phyloP scores from a whole-genome alignment of 2,888 invertebrate genomes.

The Tridacna gigas region DNA sequence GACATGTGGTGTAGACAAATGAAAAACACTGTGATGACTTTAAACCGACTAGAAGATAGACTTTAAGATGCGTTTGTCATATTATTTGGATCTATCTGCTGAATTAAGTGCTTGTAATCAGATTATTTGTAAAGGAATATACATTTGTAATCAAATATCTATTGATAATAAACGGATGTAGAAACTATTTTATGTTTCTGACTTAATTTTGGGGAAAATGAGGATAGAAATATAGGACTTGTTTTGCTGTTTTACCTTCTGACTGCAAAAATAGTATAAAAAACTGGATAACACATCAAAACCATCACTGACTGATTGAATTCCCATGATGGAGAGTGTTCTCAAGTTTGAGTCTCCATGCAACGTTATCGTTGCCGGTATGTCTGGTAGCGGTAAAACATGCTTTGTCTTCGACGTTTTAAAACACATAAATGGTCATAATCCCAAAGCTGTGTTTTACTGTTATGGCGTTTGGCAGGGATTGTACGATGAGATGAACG shows the following conservation, averaged over 20 bases:
- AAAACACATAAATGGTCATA: slow-evolving; percentile 22
- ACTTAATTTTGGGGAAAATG: not conserved
- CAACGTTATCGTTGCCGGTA: not conserved
- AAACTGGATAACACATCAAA: no score
- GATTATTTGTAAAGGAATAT: not conserved
- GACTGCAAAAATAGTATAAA: no score
- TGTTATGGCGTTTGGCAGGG: slow-evolving; percentile 21
- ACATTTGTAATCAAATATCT: not conserved
- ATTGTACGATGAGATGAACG: slow-evolving; percentile 16
- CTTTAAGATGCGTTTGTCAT: not conserved
- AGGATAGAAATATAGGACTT: no score
- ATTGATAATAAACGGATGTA: not conserved
- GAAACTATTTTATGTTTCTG: not conserved
- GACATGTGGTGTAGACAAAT: slow-evolving; percentile 13
- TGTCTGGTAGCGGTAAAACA: not conserved
- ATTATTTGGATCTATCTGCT: not conserved
- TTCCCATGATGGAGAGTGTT: slow-evolving; percentile 14
- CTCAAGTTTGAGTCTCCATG: slow-evolving; percentile 1
- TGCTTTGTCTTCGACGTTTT: not conserved
- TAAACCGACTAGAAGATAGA: slow-evolving; percentile 9
- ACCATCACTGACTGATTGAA: no score
- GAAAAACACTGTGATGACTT: not conserved
- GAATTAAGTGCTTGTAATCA: not conserved
- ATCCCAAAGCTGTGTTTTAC: slow-evolving; percentile 30
- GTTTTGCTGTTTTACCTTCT: no score